Conservation (phyloP, 1,140 invertebrate species). For the Achatina immaculata region DNA sequence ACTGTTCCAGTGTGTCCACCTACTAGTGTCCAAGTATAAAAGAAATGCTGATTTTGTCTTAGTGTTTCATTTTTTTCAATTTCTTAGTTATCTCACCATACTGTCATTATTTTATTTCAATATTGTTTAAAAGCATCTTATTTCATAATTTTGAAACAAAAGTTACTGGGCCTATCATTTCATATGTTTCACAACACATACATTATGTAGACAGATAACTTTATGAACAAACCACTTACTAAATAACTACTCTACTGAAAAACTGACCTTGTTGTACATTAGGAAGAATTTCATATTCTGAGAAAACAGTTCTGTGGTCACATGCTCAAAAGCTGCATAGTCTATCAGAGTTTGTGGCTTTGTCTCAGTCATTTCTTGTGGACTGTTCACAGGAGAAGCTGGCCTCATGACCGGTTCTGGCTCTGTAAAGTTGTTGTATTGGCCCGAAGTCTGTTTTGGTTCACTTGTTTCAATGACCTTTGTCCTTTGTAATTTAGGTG, state of each 20-base stretch:
- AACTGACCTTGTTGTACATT: conserved; percentile 81
- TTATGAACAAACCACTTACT: neutral
- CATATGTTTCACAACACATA: too few relatives aligned
- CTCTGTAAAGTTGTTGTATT: conserved; percentile 31
- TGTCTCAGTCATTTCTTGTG: neutral
- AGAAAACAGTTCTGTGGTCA: conserved; percentile 78
- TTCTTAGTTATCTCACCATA: too few relatives aligned
- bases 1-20: too few relatives aligned
- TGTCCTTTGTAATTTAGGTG: conserved; percentile 32
- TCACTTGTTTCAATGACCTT: conserved; percentile 34
- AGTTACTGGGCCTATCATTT: too few relatives aligned
- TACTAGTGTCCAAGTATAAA: too few relatives aligned
- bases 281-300: conserved; percentile 80
- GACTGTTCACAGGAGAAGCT: neutral
- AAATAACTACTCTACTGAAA: neutral
- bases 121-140: too few relatives aligned
- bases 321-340: conserved; percentile 71
- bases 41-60: too few relatives aligned
- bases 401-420: neutral
- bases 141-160: too few relatives aligned
- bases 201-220: too few relatives aligned
- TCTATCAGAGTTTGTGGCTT: conserved; percentile 52
- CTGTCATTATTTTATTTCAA: too few relatives aligned
- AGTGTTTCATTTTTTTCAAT: too few relatives aligned
- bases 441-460: conserved; percentile 16